Evolutionary conservation across 2,888 invertebrate species (phyloP).

Genomic region (Anarsia innoxiella): DNA sequence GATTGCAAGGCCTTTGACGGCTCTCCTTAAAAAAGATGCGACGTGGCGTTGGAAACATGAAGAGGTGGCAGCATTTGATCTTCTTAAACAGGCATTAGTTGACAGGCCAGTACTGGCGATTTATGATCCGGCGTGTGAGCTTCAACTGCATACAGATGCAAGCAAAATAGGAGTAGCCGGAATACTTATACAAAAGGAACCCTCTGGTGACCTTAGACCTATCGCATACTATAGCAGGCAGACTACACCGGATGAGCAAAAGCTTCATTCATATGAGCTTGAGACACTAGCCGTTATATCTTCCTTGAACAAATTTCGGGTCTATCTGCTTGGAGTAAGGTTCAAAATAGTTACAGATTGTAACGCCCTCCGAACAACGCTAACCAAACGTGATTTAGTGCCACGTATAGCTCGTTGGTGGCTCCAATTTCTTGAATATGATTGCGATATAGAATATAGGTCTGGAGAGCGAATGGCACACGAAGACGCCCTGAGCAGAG

Average conservation of each 20-base stretch:
- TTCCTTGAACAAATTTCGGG: conserved; percentile 18
- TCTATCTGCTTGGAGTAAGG: conserved; percentile 21
- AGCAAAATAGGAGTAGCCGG: conserved; percentile 14
- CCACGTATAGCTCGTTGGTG: conserved; percentile 16
- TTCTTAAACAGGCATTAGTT: background rate
- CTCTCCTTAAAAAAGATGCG: background rate
- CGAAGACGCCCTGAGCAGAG: conserved; percentile 28
- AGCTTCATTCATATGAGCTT: conserved; percentile 20
- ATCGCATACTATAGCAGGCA: conserved; percentile 24
- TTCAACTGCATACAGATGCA: conserved; percentile 3
- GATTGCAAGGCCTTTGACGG: background rate
- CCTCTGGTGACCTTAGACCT: conserved; percentile 9
- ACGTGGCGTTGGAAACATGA: background rate
- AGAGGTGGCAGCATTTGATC: background rate
- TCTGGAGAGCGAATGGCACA: conserved; percentile 25
- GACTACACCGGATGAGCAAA: too few relatives aligned
- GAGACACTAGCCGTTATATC: conserved; percentile 22
- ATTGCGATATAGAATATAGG: conserved; percentile 19
- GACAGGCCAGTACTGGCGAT: background rate
- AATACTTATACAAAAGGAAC: conserved; percentile 24
- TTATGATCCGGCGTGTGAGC: background rate
- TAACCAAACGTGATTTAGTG: conserved; percentile 20
- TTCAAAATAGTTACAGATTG: conserved; percentile 25
- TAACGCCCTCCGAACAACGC: conserved; percentile 17
- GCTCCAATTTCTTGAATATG: conserved; percentile 15